phyloP scores from a whole-genome alignment of 64 coral and sea anemone genomes.

The Stichodactyla mertensii region DNA sequence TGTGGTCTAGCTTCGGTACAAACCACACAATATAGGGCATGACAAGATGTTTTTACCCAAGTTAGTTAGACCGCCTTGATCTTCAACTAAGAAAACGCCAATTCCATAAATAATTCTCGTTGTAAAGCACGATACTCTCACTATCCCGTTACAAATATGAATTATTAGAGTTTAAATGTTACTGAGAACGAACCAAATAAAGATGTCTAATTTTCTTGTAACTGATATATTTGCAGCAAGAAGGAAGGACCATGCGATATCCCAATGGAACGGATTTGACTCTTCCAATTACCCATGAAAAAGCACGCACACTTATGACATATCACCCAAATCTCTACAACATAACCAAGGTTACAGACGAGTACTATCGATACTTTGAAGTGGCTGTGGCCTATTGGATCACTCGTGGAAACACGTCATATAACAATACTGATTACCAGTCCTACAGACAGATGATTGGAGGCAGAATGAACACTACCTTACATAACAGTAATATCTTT shows the following conservation, averaged over 20 bases:
- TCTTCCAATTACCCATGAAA: conserved; percentile 58
- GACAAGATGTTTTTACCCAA: too few relatives aligned
- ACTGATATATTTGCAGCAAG: conserved; percentile 17
- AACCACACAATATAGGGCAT: too few relatives aligned
- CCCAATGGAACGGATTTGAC: conserved; percentile 61
- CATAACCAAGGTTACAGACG: conserved; percentile 48
- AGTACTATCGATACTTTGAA: conserved; percentile 83
- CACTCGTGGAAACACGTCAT: conserved; percentile 61
- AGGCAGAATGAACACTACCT: conserved; percentile 50
- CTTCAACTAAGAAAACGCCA: too few relatives aligned
- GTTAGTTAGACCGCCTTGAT: too few relatives aligned
- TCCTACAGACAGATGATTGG: conserved; percentile 51
- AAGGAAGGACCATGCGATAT: conserved; percentile 62
- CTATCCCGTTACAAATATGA: too few relatives aligned
- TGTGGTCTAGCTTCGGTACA: too few relatives aligned
- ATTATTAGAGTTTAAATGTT: too few relatives aligned
- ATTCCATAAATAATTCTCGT: too few relatives aligned
- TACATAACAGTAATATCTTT: conserved; percentile 18
- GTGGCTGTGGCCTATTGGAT: conserved; percentile 74
- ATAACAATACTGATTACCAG: conserved; percentile 53
- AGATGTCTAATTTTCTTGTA: background rate
- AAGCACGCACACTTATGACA: conserved; percentile 63
- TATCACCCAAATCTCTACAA: conserved; percentile 56
- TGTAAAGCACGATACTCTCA: too few relatives aligned
- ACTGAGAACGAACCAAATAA: too few relatives aligned